Conservation (phyloP, 2,888 invertebrate genomes). For the Cosmia pyralina region DNA sequence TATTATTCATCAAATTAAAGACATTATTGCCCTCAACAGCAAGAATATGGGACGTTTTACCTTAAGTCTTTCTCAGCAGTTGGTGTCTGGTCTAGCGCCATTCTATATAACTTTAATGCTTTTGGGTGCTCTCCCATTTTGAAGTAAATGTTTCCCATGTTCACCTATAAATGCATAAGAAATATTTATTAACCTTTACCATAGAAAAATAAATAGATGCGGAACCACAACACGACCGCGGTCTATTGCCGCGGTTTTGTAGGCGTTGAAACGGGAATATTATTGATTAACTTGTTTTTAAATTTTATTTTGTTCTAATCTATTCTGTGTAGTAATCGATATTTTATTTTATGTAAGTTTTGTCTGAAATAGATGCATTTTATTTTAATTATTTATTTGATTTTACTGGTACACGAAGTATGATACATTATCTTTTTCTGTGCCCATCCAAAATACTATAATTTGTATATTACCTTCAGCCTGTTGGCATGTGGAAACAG, state of each 20-base stretch:
- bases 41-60: constrained; percentile 78
- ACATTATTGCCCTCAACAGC: neutral
- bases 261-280: neutral
- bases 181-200: neutral
- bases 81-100: constrained; percentile 99
- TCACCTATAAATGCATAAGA: constrained; percentile 83
- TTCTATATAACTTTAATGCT: constrained; percentile 99
- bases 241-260: neutral
- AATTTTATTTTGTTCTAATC: neutral
- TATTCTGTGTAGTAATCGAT: neutral
- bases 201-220: neutral
- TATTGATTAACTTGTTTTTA: neutral
- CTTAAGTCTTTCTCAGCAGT: constrained; percentile 97
- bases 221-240: neutral
- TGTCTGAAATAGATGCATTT: neutral
- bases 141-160: constrained; percentile 99
- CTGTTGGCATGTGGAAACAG: constrained; percentile 98
- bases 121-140: constrained; percentile 98
- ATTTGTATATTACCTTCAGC: constrained; percentile 92
- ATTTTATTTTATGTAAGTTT: neutral
- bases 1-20: neutral
- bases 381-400: neutral
- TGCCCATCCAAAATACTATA: neutral
- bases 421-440: neutral
- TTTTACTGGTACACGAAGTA: neutral